phyloP scores from a whole-genome alignment of 1,140 invertebrate genomes.

The Eriocheir sinensis region DNA sequence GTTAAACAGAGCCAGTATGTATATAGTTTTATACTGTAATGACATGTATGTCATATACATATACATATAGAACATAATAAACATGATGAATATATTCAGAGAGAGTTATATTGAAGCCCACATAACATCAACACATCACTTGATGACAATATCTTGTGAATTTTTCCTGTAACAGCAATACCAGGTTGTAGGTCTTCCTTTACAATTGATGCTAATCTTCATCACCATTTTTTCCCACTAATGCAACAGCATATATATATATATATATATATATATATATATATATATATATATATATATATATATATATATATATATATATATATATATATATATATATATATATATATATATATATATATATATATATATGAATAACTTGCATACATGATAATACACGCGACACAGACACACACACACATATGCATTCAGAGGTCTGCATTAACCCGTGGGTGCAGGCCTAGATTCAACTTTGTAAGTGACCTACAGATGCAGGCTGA shows the following conservation, averaged over 20 bases:
- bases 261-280: conserved; percentile 28
- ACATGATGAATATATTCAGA: not conserved
- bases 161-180: not conserved
- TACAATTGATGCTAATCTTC: not conserved
- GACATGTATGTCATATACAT: not conserved
- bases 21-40: conserved; percentile 54
- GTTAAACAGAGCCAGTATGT: conserved; percentile 46
- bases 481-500: no score
- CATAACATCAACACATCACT: not conserved
- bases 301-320: conserved; percentile 28
- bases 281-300: conserved; percentile 28
- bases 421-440: no score
- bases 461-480: no score
- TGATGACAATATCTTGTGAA: not conserved
- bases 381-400: no score
- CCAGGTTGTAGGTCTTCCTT: not conserved
- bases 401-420: no score
- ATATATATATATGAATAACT: not conserved
- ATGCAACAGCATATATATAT: no score
- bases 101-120: conserved; percentile 14
- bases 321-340: conserved; percentile 28
- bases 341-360: not conserved
- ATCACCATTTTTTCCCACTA: not conserved
- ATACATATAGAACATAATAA: not conserved
- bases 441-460: no score